phyloP scores from a whole-genome alignment of 2,113 vertebrate species.

The Nettapus auritus region DNA sequence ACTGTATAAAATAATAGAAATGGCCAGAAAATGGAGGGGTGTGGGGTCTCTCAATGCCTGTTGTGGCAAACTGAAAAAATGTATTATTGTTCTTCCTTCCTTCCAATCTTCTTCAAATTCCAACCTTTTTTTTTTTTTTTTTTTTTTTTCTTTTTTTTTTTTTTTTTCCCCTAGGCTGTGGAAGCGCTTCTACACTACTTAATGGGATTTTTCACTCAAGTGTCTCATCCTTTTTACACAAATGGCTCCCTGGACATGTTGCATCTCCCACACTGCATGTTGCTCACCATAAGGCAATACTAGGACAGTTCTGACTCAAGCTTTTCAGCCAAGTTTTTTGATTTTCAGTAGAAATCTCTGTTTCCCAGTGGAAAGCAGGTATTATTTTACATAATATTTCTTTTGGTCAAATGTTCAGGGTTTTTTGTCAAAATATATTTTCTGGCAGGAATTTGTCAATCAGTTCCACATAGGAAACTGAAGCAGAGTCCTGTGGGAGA shows the following conservation, averaged over 20 bases:
- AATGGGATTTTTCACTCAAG: background rate
- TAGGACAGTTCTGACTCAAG: background rate
- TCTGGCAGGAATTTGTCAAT: background rate
- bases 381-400: background rate
- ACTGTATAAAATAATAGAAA: background rate
- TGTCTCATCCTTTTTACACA: background rate
- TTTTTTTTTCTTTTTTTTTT: background rate
- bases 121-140: background rate
- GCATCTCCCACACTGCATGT: background rate
- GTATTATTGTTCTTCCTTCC: background rate
- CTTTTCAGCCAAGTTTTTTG: background rate
- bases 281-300: background rate
- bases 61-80: background rate
- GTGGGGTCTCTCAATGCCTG: background rate
- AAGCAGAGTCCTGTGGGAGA: background rate
- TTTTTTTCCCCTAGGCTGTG: background rate
- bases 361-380: background rate
- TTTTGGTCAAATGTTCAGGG: background rate
- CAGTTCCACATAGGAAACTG: background rate
- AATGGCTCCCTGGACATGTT: background rate
- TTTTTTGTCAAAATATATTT: background rate
- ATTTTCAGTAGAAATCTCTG: background rate
- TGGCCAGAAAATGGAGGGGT: background rate
- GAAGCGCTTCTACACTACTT: background rate
- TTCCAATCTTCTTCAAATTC: background rate